Evolutionary conservation across 2,888 invertebrate genomes (phyloP).

Genomic region (Andrena haemorrhoa): DNA sequence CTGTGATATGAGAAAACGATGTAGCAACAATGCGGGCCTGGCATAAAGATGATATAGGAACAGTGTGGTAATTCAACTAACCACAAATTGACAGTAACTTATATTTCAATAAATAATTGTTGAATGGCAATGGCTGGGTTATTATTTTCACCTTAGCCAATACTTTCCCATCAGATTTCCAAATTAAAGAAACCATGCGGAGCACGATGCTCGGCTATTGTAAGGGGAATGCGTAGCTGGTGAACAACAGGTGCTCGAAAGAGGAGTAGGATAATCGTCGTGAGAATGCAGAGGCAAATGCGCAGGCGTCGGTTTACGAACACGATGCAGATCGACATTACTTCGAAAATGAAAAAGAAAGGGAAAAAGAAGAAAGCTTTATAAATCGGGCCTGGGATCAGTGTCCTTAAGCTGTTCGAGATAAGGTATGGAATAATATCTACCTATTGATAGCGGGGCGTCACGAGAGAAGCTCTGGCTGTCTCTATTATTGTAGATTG

Average conservation of each 20-base stretch:
- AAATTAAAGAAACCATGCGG: neutral
- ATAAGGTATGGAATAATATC: conserved; percentile 13
- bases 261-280: conserved; percentile 4
- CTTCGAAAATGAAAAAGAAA: neutral
- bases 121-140: no score
- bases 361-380: neutral
- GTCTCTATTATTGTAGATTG: conserved; percentile 32
- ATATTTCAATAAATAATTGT: no score
- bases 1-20: no score
- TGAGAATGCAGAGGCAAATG: conserved; percentile 1
- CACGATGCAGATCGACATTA: conserved; percentile 11
- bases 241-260: conserved; percentile 55
- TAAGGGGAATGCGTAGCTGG: conserved; percentile 11
- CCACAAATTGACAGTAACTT: no score
- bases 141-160: no score
- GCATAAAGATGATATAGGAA: no score
- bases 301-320: conserved; percentile 26
- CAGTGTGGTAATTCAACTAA: no score
- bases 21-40: no score
- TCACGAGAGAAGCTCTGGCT: neutral
- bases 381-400: neutral
- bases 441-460: conserved; percentile 7
- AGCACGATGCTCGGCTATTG: neutral
- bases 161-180: no score
- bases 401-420: neutral